Base-by-base conservation (phyloP, 2,888 invertebrate genomes). In the Drosophila emarginata region DNA sequence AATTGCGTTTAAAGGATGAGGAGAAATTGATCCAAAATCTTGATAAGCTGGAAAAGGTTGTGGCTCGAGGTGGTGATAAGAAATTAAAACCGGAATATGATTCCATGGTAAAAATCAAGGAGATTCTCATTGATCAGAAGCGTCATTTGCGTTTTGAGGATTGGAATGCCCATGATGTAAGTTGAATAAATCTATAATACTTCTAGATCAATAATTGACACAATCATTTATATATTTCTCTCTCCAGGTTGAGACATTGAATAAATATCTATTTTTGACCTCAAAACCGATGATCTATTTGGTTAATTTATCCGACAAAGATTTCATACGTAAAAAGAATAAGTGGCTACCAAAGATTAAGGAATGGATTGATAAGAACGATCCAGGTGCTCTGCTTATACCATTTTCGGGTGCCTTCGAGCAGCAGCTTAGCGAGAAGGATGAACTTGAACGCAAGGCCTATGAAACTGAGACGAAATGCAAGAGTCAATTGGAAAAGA, bases 361-460 rank as follows among this genome's bases (percentile, higher is more conserved):
- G 92, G 98, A 98, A 91, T 99, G 98, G 98, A 96, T 99, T 78
- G 99, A 99, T 92, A 96, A 96, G 90, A 95, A 99, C 90, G 99
- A 99, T 91, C 96, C 98, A 0, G 99, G 99, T 2, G 95, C 98
- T 0, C 93, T 95, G 2, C 94, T 99, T 45, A 98, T 99, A 77
- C 99, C 99, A 0, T 99, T 99, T 93, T 99, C 98, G 15, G 99
- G 99, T 0, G 95, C 93, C 12, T 95, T 98, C 86, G 99, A 99
- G 92, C 94, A 94, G 67, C 96, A 96, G 92, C 91, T 99, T 21
- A 89, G 95, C 52, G 98, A 99, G 78, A 96, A 98, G 95, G 95
- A 96, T 9, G 95, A 95, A 0, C 93, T 93, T 23, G 96, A 97
- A 83, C 94, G 94, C 68, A 94, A 95, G 76, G 95, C 95, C 40